Base-by-base conservation (phyloP, 2,113 vertebrate genomes). In the Neoarius graeffei region DNA sequence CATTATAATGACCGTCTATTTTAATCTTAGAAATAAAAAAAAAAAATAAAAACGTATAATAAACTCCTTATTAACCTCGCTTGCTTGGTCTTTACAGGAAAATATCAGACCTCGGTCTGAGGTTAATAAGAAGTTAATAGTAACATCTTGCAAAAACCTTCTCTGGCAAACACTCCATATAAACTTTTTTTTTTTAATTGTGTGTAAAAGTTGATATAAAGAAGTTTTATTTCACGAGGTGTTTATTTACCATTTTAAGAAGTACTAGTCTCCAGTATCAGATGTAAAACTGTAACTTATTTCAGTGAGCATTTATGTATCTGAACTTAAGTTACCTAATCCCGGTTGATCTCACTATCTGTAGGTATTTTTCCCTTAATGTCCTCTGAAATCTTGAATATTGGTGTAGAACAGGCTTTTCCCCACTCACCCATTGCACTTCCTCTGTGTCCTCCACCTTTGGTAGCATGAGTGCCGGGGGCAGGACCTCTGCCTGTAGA, bases 391-490 rank as follows among this genome's bases (percentile, higher is more conserved):
- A 30, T 10, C 54, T 30, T 57, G 5, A 35, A 11, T 15, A 3
- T 23, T 60, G n/a, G 1, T 81, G 1, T 59, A 11, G 1, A 48
- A 23, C 19, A 42, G 20, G 57, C 30, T 71, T 82, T 15, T 27
- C 48, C 35, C 52, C 59, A 93, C 97, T 97, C 91, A 99, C 98
- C 98, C 98, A 99, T 85, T 93, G 96, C 87, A 98, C 95, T 89
- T 99, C 98, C 85, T 96, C 95, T 0, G 91, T 93, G 79, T 95
- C 94, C 93, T 99, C 97, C 91, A 99, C 97, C 91, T 99, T 99
- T 11, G 98, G 98, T 88, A 99, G 91, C 98, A 99, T 98, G 86
- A 99, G 92, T 89, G 98, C 97, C 14, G 97, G 95, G 91, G 98
- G 98, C 50, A 98, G 96, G 79, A 95, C 94, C 80, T 91, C 94